Base-by-base conservation (phyloP, 2,888 invertebrate species). In the Pelosia muscerda region DNA sequence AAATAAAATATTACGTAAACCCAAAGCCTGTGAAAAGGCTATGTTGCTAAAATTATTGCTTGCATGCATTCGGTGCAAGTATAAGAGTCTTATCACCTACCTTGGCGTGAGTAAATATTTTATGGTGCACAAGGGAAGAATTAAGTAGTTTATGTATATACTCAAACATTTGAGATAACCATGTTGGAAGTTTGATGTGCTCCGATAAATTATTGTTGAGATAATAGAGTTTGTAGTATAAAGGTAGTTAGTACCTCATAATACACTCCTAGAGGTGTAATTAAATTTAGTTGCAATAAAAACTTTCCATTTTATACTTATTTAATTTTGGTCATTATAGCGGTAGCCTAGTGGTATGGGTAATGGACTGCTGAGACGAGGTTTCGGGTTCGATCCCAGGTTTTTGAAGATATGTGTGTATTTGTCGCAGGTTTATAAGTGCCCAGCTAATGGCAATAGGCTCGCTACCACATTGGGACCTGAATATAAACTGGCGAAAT, bases 91-190 rank as follows among this genome's bases (percentile, higher is more conserved):
- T 76, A 75, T 82, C 79, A 82, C 76, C 78, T 79, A 82, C 76
- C 78, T 79, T 56, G 69, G 81, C 74, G 84, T 81, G 82, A 78
- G 73, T 72, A 79, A 81, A 74, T 75, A 75, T 59, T 81, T 75
- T 66, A 71, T 55, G 22, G 23, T 2, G n/a, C 49, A 49, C 49
- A 61, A 58, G 75, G 70, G 71, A 77, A 72, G 75, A 77, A 75
- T 77, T 75, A 70, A 66, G 62, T 49, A 56, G 63, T 56, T 65
- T 68, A n/a, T 68, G 62, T 69, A 68, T 68, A 68, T 72, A 71
- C 42, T 25, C 42, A 42, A 42, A 42, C 42, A 42, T 42, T 42
- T 19, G 42, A 42, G 42, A 42, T 42, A 42, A 42, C 19, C 19
- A 1, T 19, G 42, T 42, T 42, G 19, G 19, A 42, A 42, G 19